phyloP scores from a whole-genome alignment of 92 coral and sea anemone genomes.

The Pocillopora grandis region DNA sequence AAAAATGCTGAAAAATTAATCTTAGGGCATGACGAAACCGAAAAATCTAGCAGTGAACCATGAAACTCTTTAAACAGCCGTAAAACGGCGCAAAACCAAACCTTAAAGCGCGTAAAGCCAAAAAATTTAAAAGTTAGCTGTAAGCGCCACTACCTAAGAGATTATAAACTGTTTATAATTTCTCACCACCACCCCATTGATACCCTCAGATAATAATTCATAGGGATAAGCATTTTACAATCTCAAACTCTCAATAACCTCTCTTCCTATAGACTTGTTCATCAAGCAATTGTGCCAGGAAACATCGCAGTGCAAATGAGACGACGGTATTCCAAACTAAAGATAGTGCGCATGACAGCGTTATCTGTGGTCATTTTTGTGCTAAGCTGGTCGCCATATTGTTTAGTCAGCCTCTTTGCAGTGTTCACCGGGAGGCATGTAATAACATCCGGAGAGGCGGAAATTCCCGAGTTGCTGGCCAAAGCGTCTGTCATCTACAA shows the following conservation, averaged over 20 bases:
- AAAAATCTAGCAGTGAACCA: no score
- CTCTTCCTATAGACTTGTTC: slow-evolving; percentile 19
- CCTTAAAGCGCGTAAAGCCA: no score
- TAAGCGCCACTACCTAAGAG: no score
- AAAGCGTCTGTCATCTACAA: slow-evolving; percentile 78
- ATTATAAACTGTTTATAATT: neutral
- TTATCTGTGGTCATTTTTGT: slow-evolving; percentile 51
- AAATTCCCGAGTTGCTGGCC: slow-evolving; percentile 68
- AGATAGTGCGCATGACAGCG: slow-evolving; percentile 55
- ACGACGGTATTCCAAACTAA: slow-evolving; percentile 40
- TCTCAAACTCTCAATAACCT: neutral
- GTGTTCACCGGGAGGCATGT: slow-evolving; percentile 35
- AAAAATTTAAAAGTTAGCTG: no score
- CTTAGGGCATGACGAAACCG: no score
- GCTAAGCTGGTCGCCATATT: slow-evolving; percentile 79
- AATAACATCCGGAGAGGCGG: slow-evolving; percentile 47
- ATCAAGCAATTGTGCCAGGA: slow-evolving; percentile 20
- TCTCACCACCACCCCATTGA: neutral
- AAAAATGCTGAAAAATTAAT: no score
- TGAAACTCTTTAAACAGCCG: no score
- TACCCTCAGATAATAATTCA: no score
- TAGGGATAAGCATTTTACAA: no score
- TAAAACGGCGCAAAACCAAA: no score
- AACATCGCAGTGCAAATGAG: slow-evolving; percentile 38
- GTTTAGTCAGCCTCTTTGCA: slow-evolving; percentile 55